Percentiles rank a stretch among this genome's conserved stretches.
These are phyloP conservation scores for Hyperoplus lanceolatus DNA, from an alignment of 2,797 vertebrate species.

Conservation along the genomic window DNA sequence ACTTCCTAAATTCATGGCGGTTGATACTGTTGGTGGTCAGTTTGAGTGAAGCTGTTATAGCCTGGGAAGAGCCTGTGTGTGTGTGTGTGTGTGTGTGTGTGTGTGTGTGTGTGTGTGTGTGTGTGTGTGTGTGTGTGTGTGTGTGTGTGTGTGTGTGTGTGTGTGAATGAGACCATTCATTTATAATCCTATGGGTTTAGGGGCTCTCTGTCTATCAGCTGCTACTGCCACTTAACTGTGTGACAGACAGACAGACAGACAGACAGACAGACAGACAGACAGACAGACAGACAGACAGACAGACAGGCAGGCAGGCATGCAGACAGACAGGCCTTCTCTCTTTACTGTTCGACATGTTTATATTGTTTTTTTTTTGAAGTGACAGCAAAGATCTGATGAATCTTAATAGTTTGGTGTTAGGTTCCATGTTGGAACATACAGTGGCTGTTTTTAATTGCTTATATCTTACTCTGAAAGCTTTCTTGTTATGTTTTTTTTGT, in stretches of 20 bases:
- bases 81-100: too few species aligned
- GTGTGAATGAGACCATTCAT: conserved; percentile 70
- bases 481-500: conserved; percentile 7
- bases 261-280: too few species aligned
- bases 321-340: conserved; percentile 5
- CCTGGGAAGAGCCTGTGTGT: conserved; percentile 54
- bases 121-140: too few species aligned
- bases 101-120: too few species aligned
- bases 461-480: conserved; percentile 10
- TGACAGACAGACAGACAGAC: neutral
- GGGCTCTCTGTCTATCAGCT: conserved; percentile 62
- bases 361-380: conserved; percentile 62
- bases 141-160: neutral
- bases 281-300: too few species aligned
- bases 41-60: conserved; percentile 41
- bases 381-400: conserved; percentile 57
- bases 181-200: conserved; percentile 72
- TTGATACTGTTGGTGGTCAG: conserved; percentile 39
- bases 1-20: conserved; percentile 24
- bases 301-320: too few species aligned
- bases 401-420: conserved; percentile 45
- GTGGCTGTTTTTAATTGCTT: conserved; percentile 34
- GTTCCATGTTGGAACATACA: conserved; percentile 26
- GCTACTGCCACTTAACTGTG: conserved; percentile 70
- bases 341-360: conserved; percentile 40